Evolutionary conservation across 2,888 invertebrate species (phyloP).

Genomic region (Troides helena): DNA sequence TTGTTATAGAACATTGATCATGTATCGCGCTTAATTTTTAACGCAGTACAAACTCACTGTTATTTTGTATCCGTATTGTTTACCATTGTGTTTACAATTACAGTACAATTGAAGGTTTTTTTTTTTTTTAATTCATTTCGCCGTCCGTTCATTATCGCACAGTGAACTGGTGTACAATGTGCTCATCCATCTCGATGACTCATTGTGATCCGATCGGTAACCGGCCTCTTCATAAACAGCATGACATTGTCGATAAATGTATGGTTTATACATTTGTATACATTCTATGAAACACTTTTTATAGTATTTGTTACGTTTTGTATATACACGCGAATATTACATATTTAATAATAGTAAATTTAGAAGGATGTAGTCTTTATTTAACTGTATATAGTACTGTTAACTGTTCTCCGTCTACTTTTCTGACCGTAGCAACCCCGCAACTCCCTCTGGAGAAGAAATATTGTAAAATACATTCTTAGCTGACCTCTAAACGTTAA

Average conservation of each 20-base stretch:
- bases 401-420: too few relatives aligned
- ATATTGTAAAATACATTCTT: too few relatives aligned
- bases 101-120: slow-evolving; percentile 12
- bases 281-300: neutral
- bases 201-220: slow-evolving; percentile 7
- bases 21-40: neutral
- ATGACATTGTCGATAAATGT: slow-evolving; percentile 9
- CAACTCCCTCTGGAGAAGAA: too few relatives aligned
- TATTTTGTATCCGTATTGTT: neutral
- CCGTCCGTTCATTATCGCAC: slow-evolving; percentile 12
- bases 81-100: slow-evolving; percentile 22
- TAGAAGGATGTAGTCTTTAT: too few relatives aligned
- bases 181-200: slow-evolving; percentile 22
- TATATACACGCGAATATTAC: too few relatives aligned
- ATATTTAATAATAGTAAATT: too few relatives aligned
- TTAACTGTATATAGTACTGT: too few relatives aligned
- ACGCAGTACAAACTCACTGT: neutral
- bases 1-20: too few relatives aligned
- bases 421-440: too few relatives aligned
- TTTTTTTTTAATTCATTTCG: slow-evolving; percentile 7
- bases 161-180: slow-evolving; percentile 17
- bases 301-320: neutral
- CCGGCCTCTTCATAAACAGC: slow-evolving; percentile 6
- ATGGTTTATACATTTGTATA: neutral
- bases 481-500: too few relatives aligned